A percentile compares a stretch with the other conserved stretches of the same genome.
phyloP scores from a whole-genome alignment of 2,113 vertebrate genomes.

The Rhabdornis inornatus region DNA sequence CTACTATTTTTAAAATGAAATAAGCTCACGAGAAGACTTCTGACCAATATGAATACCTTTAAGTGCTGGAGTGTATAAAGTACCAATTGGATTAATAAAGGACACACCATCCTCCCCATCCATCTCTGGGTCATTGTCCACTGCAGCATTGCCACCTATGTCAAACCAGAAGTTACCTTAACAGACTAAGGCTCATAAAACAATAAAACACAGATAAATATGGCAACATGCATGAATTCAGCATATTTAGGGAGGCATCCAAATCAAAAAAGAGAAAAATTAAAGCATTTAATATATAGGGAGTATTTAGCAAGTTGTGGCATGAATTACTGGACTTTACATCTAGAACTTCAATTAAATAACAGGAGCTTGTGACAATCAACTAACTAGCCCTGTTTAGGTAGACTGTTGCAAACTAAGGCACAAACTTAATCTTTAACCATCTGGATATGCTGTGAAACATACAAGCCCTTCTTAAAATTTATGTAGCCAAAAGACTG shows the following conservation, averaged over 20 bases:
- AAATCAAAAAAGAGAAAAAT: constrained; percentile 47
- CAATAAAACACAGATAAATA: constrained; percentile 11
- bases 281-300: not conserved
- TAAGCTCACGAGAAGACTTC: not conserved
- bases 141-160: constrained; percentile 87
- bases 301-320: not conserved
- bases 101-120: constrained; percentile 95
- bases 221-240: constrained; percentile 42
- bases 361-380: not conserved
- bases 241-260: constrained; percentile 16
- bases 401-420: not conserved
- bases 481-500: not conserved
- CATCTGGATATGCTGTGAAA: constrained; percentile 19
- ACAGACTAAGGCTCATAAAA: not conserved
- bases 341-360: not conserved
- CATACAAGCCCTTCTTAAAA: not conserved
- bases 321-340: not conserved
- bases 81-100: constrained; percentile 87
- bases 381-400: not conserved
- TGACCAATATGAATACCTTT: constrained; percentile 82
- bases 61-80: constrained; percentile 85
- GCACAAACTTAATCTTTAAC: not conserved
- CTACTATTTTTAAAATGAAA: not conserved
- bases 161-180: constrained; percentile 71
- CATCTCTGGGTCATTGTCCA: constrained; percentile 83